Conservation (phyloP, 2,113 vertebrate genomes). For the Strix aluco region DNA sequence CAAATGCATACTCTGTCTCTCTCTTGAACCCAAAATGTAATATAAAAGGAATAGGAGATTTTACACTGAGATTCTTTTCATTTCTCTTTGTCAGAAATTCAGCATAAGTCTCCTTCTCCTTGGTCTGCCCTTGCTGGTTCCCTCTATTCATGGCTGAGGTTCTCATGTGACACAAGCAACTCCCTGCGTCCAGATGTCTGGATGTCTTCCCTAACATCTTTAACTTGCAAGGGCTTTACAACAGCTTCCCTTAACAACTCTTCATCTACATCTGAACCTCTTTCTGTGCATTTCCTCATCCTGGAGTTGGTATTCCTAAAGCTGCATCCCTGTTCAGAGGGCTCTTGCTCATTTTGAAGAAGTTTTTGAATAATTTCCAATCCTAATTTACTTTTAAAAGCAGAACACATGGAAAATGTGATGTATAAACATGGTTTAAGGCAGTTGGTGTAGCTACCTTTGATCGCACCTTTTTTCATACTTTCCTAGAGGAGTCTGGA, state of each 20-base stretch:
- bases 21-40: background rate
- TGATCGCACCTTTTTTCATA: background rate
- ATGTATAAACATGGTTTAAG: constrained; percentile 25
- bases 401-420: background rate
- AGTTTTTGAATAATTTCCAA: background rate
- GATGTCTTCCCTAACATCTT: background rate
- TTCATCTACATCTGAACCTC: background rate
- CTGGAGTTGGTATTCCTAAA: background rate
- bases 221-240: background rate
- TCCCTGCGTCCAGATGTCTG: background rate
- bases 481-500: background rate
- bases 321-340: background rate
- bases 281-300: background rate
- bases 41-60: background rate
- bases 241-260: background rate
- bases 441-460: background rate
- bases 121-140: background rate
- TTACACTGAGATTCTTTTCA: background rate
- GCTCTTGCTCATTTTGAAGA: background rate
- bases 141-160: background rate
- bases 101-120: background rate
- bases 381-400: constrained; percentile 25
- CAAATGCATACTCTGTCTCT: background rate
- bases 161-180: background rate
- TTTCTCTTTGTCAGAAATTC: background rate